These are phyloP conservation scores for Electrophaes corylata DNA, from an alignment of 2,888 invertebrate genomes.

Conservation along the genomic window DNA sequence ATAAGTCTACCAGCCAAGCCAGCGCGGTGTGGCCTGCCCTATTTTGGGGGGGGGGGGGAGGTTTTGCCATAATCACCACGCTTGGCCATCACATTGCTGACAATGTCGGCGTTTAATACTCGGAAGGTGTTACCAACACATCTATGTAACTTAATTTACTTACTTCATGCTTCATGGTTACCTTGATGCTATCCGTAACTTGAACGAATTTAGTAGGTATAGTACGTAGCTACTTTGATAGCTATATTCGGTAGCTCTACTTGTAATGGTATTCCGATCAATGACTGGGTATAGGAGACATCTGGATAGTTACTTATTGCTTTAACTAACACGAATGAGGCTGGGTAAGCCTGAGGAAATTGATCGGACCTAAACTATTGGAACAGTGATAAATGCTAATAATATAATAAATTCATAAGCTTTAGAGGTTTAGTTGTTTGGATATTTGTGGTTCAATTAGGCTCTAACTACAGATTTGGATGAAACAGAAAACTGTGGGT, in stretches of 20 bases:
- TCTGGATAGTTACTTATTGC: conserved; percentile 18
- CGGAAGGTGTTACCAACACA: too few relatives aligned
- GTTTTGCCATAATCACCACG: too few relatives aligned
- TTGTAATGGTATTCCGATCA: conserved; percentile 27
- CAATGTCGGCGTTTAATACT: too few relatives aligned
- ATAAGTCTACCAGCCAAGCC: too few relatives aligned
- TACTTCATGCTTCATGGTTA: not conserved
- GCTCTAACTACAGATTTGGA: too few relatives aligned
- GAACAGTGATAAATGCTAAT: not conserved
- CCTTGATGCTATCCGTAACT: not conserved
- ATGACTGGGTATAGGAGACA: conserved; percentile 21
- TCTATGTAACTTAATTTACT: not conserved
- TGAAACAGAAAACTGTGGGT: too few relatives aligned
- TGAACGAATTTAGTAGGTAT: conserved; percentile 1
- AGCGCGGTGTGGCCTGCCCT: too few relatives aligned
- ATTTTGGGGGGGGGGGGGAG: too few relatives aligned
- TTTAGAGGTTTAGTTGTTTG: too few relatives aligned
- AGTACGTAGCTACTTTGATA: conserved; percentile 11
- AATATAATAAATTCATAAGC: too few relatives aligned
- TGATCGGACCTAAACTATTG: not conserved
- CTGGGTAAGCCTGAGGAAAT: not conserved
- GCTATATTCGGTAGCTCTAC: conserved; percentile 18
- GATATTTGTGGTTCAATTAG: too few relatives aligned
- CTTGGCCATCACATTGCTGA: too few relatives aligned
- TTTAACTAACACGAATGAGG: conserved; percentile 6